Percentiles rank a stretch among this genome's conserved stretches.
Conservation (phyloP, 2,888 invertebrate genomes). For the Gymnocheta viridis region DNA sequence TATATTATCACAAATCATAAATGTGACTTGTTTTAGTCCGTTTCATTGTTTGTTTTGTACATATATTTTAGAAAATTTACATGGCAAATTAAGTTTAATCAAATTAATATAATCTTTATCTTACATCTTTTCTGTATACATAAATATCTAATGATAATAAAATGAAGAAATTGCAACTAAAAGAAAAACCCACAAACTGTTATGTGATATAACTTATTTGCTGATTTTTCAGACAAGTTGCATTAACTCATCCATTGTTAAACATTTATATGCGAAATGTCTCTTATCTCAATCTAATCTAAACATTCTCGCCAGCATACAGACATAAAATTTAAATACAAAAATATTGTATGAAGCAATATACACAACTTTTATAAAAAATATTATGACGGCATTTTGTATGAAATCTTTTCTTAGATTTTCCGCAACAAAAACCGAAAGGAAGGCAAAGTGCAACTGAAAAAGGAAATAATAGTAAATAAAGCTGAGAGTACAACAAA, state of each 20-base stretch:
- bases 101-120: too few relatives aligned
- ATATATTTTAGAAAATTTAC: too few relatives aligned
- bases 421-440: slow-evolving; percentile 30
- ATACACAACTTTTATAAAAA: slow-evolving; percentile 24
- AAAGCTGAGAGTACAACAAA: slow-evolving; percentile 27
- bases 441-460: slow-evolving; percentile 3
- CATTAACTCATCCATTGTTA: slow-evolving; percentile 19
- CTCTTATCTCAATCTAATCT: slow-evolving; percentile 52
- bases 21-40: too few relatives aligned
- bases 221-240: slow-evolving; percentile 17
- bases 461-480: slow-evolving; percentile 51
- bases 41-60: too few relatives aligned
- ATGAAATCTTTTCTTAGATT: slow-evolving; percentile 44
- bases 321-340: not conserved
- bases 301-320: slow-evolving; percentile 5
- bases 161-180: not conserved
- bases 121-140: not conserved
- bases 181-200: not conserved
- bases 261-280: slow-evolving; percentile 43
- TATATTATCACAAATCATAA: too few relatives aligned
- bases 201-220: slow-evolving; percentile 23
- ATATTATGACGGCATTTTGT: slow-evolving; percentile 52
- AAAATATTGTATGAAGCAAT: not conserved
- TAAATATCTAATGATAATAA: not conserved
- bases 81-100: too few relatives aligned